These are phyloP conservation scores for Gallinago solitaria DNA, from an alignment of 2,797 vertebrate genomes.

Conservation along the genomic window DNA sequence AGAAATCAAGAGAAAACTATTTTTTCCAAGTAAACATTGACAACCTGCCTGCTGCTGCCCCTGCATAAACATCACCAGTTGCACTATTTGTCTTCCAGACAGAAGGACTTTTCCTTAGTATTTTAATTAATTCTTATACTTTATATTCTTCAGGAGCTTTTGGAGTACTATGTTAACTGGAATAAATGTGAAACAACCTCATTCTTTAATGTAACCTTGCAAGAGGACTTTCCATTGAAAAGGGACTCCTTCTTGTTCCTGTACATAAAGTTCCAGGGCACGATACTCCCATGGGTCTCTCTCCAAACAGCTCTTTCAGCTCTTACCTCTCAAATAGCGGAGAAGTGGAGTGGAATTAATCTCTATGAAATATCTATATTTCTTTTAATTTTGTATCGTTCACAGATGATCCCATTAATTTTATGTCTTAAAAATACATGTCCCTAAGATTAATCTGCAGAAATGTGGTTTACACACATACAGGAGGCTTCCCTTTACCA, in stretches of 20 bases:
- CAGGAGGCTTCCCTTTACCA: neutral
- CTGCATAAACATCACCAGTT: neutral
- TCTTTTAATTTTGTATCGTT: conserved; percentile 17
- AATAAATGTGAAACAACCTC: conserved; percentile 21
- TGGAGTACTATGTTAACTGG: neutral
- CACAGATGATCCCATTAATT: conserved; percentile 15
- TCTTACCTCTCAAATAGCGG: conserved; percentile 11
- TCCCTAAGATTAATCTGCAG: neutral
- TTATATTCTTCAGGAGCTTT: neutral
- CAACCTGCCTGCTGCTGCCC: neutral
- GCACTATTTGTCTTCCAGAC: neutral
- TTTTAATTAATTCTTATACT: conserved; percentile 14
- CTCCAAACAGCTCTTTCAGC: neutral
- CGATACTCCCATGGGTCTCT: neutral
- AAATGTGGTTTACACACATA: neutral
- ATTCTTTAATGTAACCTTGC: conserved; percentile 44
- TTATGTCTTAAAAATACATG: neutral
- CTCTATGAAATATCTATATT: neutral
- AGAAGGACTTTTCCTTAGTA: neutral
- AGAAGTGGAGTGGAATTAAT: neutral
- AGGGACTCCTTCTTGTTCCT: neutral
- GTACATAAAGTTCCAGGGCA: conserved; percentile 34
- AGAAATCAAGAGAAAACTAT: neutral
- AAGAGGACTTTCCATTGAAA: conserved; percentile 10
- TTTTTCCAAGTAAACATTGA: neutral